Evolutionary conservation across 2,113 vertebrate species (phyloP).

Genomic region (Pygathrix nemaeus): DNA sequence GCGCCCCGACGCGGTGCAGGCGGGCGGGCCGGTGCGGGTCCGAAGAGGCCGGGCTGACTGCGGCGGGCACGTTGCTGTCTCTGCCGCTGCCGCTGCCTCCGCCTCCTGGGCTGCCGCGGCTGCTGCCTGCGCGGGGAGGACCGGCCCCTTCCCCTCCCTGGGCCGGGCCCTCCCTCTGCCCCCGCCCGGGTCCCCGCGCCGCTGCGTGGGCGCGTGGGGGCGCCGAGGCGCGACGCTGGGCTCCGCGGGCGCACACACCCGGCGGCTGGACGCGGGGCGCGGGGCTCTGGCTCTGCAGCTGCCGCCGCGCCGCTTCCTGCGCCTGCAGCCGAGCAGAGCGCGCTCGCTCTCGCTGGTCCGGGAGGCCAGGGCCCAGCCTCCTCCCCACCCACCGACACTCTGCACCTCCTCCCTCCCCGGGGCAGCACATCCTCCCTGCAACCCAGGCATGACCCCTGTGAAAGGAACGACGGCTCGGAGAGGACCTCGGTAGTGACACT

Average conservation of each 20-base stretch:
- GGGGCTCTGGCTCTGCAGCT: neutral
- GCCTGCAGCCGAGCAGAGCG: conserved; percentile 2
- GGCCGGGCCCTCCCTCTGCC: conserved; percentile 55
- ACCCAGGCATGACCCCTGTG: neutral
- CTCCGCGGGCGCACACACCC: conserved; percentile 4
- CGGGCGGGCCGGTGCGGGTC: neutral
- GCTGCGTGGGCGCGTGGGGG: conserved; percentile 66
- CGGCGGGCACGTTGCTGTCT: conserved; percentile 33
- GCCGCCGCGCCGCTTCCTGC: conserved; percentile 44
- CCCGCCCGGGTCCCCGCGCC: conserved; percentile 63
- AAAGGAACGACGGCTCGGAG: neutral
- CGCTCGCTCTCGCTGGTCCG: neutral
- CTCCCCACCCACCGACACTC: conserved; percentile 55
- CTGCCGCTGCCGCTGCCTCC: conserved; percentile 37
- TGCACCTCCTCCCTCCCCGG: conserved; percentile 19
- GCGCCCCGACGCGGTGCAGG: conserved; percentile 28
- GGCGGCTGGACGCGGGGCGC: neutral
- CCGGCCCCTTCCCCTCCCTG: conserved; percentile 51
- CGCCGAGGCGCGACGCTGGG: conserved; percentile 55
- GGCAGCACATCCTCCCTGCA: neutral
- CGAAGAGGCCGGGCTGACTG: neutral
- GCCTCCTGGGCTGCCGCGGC: conserved; percentile 53
- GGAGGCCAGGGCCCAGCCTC: conserved; percentile 59
- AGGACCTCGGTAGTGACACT: neutral
- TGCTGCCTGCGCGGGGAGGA: conserved; percentile 29